Evolutionary conservation across 2,888 invertebrate species (phyloP).

Genomic region (Melipona bicolor): DNA sequence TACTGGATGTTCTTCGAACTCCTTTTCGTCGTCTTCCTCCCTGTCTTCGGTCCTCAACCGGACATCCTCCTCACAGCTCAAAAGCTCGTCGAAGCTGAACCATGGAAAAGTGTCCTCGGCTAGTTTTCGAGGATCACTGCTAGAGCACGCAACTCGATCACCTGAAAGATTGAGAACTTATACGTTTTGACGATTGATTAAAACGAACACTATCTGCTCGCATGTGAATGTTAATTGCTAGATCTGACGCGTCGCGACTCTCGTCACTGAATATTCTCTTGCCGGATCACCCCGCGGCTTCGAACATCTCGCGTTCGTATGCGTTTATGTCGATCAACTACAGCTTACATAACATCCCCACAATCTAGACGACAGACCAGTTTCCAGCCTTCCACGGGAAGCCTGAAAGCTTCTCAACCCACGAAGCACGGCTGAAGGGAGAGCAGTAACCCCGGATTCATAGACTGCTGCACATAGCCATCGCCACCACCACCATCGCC

Average conservation of each 20-base stretch:
- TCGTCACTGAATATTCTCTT: constrained; percentile 25
- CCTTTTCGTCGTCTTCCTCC: constrained; percentile 68
- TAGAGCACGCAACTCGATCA: constrained; percentile 62
- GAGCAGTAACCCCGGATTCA: constrained; percentile 64
- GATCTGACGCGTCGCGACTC: constrained; percentile 11
- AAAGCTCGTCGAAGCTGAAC: constrained; percentile 63
- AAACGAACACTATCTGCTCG: background rate
- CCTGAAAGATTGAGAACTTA: constrained; percentile 60
- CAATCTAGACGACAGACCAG: constrained; percentile 54
- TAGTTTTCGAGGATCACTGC: constrained; percentile 38
- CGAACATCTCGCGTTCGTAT: constrained; percentile 31
- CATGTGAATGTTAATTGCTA: constrained; percentile 3
- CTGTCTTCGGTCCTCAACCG: constrained; percentile 62
- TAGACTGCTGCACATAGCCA: constrained; percentile 30
- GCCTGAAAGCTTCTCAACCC: constrained; percentile 63
- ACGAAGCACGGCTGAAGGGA: constrained; percentile 32
- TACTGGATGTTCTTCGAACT: constrained; percentile 61
- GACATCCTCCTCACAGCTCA: constrained; percentile 64
- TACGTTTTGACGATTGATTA: constrained; percentile 8
- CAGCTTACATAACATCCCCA: constrained; percentile 73
- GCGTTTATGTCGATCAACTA: constrained; percentile 45
- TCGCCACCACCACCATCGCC: background rate
- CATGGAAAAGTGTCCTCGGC: constrained; percentile 56
- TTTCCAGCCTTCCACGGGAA: constrained; percentile 70
- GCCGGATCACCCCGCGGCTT: constrained; percentile 1